Evolutionary conservation across 1,140 invertebrate species (phyloP), one percentile per base, ranked within the genome.

Genomic region (Drosophila leontia): DNA sequence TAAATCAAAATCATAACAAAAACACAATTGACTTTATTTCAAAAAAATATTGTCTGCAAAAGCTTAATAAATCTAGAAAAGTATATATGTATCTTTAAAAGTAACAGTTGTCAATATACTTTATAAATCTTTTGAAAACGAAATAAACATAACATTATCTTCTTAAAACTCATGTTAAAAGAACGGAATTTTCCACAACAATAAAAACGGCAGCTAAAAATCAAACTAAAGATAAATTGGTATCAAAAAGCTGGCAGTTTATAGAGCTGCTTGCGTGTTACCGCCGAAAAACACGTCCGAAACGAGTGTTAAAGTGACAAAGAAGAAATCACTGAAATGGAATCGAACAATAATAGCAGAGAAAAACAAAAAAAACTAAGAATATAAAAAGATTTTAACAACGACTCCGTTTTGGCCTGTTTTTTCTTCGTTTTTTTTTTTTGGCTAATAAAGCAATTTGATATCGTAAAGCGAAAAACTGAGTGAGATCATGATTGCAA

Each of bases 361-460:
- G 42, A 55, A 37, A 19, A 41, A 67, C 26, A 17, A 50, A 42
- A 42, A 65, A 77, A 51, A 44, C 57, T 60, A 69, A 51, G 71
- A 76, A 74, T 67, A 82, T 45, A 77, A 88, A 75, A 74, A 84
- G 69, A 65, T 78, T 56, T 87, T 80, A 75, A 78, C 69, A 71
- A 39, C 50, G 45, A 23, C 39, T 65, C 51, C 61, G 70, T 59
- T 72, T 56, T 82, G 42, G 51, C 29, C 23, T 59, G 26, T 64
- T 84, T 82, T 86, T 37, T 29, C 5, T 12, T 2, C 45, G 17
- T 48, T 29, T 47, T 26, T 11, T 35, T 55, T 81, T 83, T 86
- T 85, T 80, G 83, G 83, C 76, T 83, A 83, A 87, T 87, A 87
- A 87, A 87, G 80, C 76, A 87, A 90, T 85, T 90, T 90, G 63